Conservation (phyloP, 2,888 invertebrate genomes). For the Venusia cambrica region DNA sequence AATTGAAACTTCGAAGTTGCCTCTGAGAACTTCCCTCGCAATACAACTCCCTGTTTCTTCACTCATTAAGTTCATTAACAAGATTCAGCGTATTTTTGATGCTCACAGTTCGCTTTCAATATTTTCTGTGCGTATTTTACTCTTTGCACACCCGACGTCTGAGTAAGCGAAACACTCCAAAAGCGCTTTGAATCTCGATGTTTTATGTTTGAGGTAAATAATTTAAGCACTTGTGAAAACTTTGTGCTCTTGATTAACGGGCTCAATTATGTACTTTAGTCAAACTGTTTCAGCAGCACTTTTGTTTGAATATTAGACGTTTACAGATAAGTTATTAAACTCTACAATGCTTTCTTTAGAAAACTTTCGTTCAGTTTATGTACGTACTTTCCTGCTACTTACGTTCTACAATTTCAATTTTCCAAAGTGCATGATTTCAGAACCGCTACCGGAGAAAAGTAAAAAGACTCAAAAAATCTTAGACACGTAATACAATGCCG, state of each 20-base stretch:
- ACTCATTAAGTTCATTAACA: constrained; percentile 76
- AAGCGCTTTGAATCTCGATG: constrained; percentile 73
- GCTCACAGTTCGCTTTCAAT: constrained; percentile 63
- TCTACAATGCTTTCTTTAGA: too few relatives aligned
- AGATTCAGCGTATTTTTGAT: constrained; percentile 72
- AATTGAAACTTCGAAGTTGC: constrained; percentile 64
- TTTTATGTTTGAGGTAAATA: constrained; percentile 77
- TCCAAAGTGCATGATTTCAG: constrained; percentile 61
- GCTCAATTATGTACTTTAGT: constrained; percentile 71
- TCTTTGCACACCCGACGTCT: constrained; percentile 59
- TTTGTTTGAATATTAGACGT: constrained; percentile 58
- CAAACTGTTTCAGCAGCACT: constrained; percentile 64
- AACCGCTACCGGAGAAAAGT: constrained; percentile 39
- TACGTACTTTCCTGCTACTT: constrained; percentile 29
- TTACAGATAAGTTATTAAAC: constrained; percentile 46
- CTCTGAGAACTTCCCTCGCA: constrained; percentile 56
- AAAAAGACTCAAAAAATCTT: constrained; percentile 59
- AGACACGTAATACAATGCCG: constrained; percentile 67
- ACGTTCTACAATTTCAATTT: constrained; percentile 53
- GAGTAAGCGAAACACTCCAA: constrained; percentile 68
- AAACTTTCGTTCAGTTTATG: constrained; percentile 31
- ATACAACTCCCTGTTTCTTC: constrained; percentile 60
- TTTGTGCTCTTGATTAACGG: constrained; percentile 73
- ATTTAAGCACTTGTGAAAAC: constrained; percentile 75
- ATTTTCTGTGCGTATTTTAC: constrained; percentile 68